A percentile compares a stretch with the other conserved stretches of the same genome.
Evolutionary conservation across 2,888 invertebrate genomes (phyloP).

Genomic region (Pammene aurita): DNA sequence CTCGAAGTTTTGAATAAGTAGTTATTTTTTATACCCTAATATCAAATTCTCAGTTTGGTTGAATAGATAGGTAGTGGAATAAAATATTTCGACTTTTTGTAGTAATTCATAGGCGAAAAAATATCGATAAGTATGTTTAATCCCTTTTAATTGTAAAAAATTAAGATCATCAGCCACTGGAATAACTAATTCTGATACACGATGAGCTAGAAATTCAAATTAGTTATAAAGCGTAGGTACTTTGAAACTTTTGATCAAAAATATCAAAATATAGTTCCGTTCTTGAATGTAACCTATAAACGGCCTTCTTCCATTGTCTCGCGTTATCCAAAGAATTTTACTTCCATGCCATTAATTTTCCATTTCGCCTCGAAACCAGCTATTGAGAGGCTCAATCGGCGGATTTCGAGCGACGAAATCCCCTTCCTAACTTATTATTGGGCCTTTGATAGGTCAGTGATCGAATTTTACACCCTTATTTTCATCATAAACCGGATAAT

Average conservation of each 20-base stretch:
- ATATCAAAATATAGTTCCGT: constrained; percentile 11
- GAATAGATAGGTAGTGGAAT: too few species aligned
- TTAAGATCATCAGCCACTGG: too few species aligned
- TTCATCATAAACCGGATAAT: constrained; percentile 43
- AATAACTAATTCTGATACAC: too few species aligned
- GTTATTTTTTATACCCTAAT: too few species aligned
- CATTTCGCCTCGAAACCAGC: constrained; percentile 71
- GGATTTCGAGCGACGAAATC: constrained; percentile 64
- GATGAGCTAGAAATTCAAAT: too few species aligned
- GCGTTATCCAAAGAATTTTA: constrained; percentile 68
- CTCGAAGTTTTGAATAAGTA: too few species aligned
- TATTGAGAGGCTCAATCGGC: constrained; percentile 63
- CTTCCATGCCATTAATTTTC: constrained; percentile 77
- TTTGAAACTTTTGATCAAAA: background rate
- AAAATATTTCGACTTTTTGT: too few species aligned
- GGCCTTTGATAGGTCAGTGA: constrained; percentile 44
- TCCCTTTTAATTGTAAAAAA: too few species aligned
- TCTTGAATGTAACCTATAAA: constrained; percentile 28
- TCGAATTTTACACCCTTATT: constrained; percentile 44
- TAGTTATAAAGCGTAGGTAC: too few species aligned
- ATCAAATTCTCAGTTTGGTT: too few species aligned
- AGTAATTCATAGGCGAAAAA: too few species aligned
- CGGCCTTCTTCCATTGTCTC: constrained; percentile 61
- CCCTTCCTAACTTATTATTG: constrained; percentile 65
- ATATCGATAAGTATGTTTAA: too few species aligned